phyloP scores from a whole-genome alignment of 2,888 invertebrate genomes.

The Calameuta idolon region DNA sequence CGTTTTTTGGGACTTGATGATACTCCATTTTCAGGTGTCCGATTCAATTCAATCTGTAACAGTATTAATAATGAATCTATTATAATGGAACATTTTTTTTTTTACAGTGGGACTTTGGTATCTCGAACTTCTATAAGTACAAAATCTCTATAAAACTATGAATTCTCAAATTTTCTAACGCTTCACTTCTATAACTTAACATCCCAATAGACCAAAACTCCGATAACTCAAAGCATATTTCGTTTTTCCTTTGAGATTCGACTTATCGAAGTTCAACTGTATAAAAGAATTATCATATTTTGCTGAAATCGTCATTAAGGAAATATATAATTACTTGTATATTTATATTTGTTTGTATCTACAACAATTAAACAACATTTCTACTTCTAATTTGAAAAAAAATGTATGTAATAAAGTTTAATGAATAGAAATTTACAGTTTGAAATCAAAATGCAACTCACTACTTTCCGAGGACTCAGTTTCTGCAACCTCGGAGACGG shows the following conservation, averaged over 20 bases:
- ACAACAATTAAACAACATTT: no score
- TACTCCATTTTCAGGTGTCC: neutral
- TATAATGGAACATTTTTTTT: neutral
- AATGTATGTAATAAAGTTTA: no score
- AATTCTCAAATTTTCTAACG: no score
- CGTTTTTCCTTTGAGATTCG: no score
- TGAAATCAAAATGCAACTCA: neutral
- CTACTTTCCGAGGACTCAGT: neutral
- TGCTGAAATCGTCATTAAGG: neutral
- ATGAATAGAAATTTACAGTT: no score
- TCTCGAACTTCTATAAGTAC: no score
- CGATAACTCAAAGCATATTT: no score
- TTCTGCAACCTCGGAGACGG: neutral
- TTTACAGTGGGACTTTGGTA: no score
- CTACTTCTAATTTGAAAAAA: no score
- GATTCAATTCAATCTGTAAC: neutral
- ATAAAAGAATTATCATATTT: neutral
- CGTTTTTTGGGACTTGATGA: constrained; percentile 69
- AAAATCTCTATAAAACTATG: no score
- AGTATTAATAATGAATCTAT: neutral
- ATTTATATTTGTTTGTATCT: neutral
- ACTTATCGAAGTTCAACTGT: neutral
- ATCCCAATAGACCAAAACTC: no score
- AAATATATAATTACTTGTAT: neutral
- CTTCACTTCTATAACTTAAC: no score